These are phyloP conservation scores for Rhabdornis inornatus DNA, from an alignment of 2,113 vertebrate genomes.

Conservation along the genomic window DNA sequence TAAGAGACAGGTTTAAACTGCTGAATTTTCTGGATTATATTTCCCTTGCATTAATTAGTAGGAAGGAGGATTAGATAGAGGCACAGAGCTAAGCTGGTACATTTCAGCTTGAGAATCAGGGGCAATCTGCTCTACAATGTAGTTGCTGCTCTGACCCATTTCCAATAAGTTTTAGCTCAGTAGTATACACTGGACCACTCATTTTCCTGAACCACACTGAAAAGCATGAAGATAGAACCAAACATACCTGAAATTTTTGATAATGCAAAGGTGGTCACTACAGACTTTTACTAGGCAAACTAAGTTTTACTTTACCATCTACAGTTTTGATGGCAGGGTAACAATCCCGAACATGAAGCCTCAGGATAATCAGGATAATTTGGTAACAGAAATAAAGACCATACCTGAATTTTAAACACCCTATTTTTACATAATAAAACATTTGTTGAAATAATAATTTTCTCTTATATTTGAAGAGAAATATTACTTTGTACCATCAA, in stretches of 20 bases:
- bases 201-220: neutral
- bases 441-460: neutral
- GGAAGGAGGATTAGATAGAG: neutral
- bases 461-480: neutral
- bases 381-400: neutral
- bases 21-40: neutral
- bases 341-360: neutral
- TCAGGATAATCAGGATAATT: neutral
- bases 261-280: neutral
- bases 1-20: neutral
- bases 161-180: neutral
- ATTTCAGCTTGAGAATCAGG: neutral
- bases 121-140: neutral
- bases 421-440: neutral
- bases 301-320: neutral
- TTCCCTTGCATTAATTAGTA: neutral
- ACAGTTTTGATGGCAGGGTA: neutral
- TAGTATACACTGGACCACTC: neutral
- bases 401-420: neutral
- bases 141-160: neutral
- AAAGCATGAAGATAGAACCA: neutral
- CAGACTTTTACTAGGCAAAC: neutral
- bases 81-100: neutral
- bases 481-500: neutral
- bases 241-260: neutral